These are phyloP conservation scores for Neodiprion fabricii DNA, from an alignment of 1,140 invertebrate genomes.

Conservation along the genomic window DNA sequence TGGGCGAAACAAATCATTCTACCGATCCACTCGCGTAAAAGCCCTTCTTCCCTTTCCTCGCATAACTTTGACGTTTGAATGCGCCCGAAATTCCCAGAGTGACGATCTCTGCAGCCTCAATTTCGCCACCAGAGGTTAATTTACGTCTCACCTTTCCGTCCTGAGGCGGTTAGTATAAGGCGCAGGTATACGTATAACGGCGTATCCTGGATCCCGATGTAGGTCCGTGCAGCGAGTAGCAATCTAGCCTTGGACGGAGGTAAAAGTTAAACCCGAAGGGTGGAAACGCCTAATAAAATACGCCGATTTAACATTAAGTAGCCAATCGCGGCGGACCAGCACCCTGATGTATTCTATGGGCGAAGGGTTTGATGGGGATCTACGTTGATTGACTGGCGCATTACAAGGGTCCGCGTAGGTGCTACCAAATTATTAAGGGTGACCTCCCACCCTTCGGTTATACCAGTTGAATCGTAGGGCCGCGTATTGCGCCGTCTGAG, in stretches of 20 bases:
- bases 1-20: too few relatives aligned
- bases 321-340: conserved; percentile 3
- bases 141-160: not conserved
- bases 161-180: not conserved
- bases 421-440: conserved; percentile 13
- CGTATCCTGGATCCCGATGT: not conserved
- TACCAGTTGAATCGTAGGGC: too few relatives aligned
- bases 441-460: not conserved
- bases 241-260: not conserved
- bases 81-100: not conserved
- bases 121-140: not conserved
- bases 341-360: conserved; percentile 10
- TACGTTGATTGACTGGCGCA: conserved; percentile 14
- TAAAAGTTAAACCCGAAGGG: not conserved
- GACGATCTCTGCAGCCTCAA: not conserved
- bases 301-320: conserved; percentile 16
- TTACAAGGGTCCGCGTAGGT: conserved; percentile 10
- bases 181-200: not conserved
- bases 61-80: too few relatives aligned
- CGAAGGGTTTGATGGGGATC: conserved; percentile 11
- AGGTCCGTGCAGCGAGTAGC: not conserved
- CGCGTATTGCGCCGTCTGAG: too few relatives aligned
- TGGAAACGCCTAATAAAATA: conserved; percentile 11
- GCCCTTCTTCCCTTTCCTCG: too few relatives aligned
- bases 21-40: too few relatives aligned